Evolutionary conservation across 2,797 vertebrate genomes (phyloP).

Genomic region (Sebastes minor): DNA sequence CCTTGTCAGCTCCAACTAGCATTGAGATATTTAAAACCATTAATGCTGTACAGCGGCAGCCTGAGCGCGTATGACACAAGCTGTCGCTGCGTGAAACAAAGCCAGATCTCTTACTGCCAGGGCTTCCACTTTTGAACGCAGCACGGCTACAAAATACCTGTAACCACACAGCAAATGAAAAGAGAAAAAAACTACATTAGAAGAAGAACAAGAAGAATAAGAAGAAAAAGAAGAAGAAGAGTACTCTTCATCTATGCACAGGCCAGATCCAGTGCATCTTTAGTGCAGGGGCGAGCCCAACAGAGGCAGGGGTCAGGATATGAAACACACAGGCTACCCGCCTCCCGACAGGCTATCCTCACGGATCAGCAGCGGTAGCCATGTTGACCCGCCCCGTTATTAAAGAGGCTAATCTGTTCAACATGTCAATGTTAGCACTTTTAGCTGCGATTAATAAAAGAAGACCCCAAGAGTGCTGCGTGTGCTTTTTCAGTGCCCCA

Average conservation of each 20-base stretch:
- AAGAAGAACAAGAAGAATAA: too few relatives aligned
- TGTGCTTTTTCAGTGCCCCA: conserved; percentile 77
- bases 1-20: conserved; percentile 72
- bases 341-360: conserved; percentile 81
- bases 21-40: conserved; percentile 74
- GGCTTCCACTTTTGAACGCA: conserved; percentile 46
- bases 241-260: neutral
- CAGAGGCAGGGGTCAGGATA: conserved; percentile 65
- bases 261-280: conserved; percentile 53
- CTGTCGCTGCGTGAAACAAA: conserved; percentile 58
- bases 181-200: neutral
- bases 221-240: neutral
- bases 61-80: conserved; percentile 60
- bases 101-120: conserved; percentile 48
- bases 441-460: conserved; percentile 95
- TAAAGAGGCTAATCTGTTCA: conserved; percentile 91
- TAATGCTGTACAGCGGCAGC: conserved; percentile 64
- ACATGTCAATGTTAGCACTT: conserved; percentile 96
- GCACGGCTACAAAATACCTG: neutral
- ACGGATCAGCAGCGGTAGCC: conserved; percentile 77
- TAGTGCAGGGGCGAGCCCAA: conserved; percentile 47
- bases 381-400: conserved; percentile 85
- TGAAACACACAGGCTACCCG: conserved; percentile 70
- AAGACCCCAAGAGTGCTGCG: conserved; percentile 87
- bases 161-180: neutral